phyloP scores from a whole-genome alignment of 1,140 invertebrate species.

The Eulimnadia texana region DNA sequence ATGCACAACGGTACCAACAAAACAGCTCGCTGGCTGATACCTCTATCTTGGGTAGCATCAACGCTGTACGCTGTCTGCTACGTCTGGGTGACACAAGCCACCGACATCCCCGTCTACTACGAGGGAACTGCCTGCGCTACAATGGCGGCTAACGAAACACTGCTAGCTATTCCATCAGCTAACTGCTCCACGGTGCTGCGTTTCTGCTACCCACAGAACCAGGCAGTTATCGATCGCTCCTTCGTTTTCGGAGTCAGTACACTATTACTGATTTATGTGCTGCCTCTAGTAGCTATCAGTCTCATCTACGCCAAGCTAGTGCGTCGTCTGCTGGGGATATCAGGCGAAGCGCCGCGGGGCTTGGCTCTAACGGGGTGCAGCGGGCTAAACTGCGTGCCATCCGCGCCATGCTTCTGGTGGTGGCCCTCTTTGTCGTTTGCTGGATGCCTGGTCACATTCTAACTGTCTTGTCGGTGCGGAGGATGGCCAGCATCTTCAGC shows the following conservation, averaged over 20 bases:
- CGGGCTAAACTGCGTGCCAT: constrained; percentile 17
- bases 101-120: constrained; percentile 2
- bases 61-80: neutral
- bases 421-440: constrained; percentile 15
- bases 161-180: neutral
- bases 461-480: constrained; percentile 7
- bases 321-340: constrained; percentile 1
- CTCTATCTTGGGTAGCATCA: constrained; percentile 11
- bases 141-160: neutral
- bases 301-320: constrained; percentile 13
- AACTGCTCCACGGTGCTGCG: neutral
- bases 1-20: neutral
- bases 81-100: neutral
- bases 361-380: constrained; percentile 1
- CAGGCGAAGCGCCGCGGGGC: neutral
- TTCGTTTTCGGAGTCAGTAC: neutral
- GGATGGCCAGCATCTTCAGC: neutral
- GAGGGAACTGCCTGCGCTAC: neutral
- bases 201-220: neutral
- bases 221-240: neutral
- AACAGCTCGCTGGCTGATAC: neutral
- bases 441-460: constrained; percentile 18
- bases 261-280: constrained; percentile 9
- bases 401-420: constrained; percentile 17
- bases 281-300: constrained; percentile 9